Conservation (phyloP, 2,113 vertebrate species). For the Elephantulus edwardii region DNA sequence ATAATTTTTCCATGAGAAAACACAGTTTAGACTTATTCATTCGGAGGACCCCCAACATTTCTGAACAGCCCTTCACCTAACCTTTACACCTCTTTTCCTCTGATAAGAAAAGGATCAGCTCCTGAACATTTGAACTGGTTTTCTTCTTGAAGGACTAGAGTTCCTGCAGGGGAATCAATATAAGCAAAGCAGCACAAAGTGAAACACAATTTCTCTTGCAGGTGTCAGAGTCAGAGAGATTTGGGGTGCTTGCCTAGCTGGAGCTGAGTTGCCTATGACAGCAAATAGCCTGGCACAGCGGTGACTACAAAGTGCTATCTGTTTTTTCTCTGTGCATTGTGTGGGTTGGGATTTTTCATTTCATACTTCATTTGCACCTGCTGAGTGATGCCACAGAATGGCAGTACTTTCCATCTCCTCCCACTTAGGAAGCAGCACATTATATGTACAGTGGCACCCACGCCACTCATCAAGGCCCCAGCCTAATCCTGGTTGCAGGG, state of each 20-base stretch:
- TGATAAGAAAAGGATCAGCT: constrained; percentile 50
- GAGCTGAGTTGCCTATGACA: constrained; percentile 74
- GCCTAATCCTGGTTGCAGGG: constrained; percentile 62
- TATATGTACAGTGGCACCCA: constrained; percentile 74
- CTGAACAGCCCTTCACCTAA: constrained; percentile 9
- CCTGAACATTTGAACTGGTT: constrained; percentile 1
- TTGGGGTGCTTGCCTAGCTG: constrained; percentile 55
- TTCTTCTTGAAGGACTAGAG: constrained; percentile 59
- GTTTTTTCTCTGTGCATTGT: constrained; percentile 75
- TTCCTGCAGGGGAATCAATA: constrained; percentile 45
- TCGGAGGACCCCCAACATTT: constrained; percentile 52
- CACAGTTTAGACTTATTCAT: constrained; percentile 22
- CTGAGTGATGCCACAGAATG: constrained; percentile 81
- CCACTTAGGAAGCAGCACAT: constrained; percentile 75
- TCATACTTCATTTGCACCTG: constrained; percentile 86
- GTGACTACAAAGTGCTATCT: constrained; percentile 72
- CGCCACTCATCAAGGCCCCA: constrained; percentile 60
- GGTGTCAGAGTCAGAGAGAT: constrained; percentile 74
- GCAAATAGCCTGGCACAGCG: constrained; percentile 79
- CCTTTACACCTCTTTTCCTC: constrained; percentile 9
- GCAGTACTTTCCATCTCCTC: constrained; percentile 79
- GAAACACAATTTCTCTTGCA: constrained; percentile 73
- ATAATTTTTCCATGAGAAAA: neutral
- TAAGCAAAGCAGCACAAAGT: constrained; percentile 34
- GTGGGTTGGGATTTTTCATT: constrained; percentile 83